A percentile compares a stretch with the other conserved stretches of the same genome.
Conservation (phyloP, 2,888 invertebrate genomes). For the Masnerella sp. region DNA sequence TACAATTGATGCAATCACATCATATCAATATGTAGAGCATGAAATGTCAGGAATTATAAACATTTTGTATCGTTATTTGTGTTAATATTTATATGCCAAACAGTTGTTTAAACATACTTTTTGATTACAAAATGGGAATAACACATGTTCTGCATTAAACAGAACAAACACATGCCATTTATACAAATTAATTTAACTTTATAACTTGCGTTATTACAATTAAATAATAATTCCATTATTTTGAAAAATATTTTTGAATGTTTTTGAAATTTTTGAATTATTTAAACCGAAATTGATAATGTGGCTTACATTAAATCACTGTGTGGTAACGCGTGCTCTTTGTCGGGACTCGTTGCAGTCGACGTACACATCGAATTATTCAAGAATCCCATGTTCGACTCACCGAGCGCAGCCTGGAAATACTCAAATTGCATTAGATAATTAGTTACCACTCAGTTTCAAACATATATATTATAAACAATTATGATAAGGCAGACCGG, state of each 20-base stretch:
- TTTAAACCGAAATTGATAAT: slow-evolving; percentile 2
- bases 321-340: slow-evolving; percentile 75
- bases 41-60: slow-evolving; percentile 16
- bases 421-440: slow-evolving; percentile 76
- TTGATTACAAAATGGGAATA: slow-evolving; percentile 19
- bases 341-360: slow-evolving; percentile 78
- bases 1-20: neutral
- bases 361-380: slow-evolving; percentile 78
- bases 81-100: slow-evolving; percentile 22
- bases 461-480: slow-evolving; percentile 35
- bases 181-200: slow-evolving; percentile 16
- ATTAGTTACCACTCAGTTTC: slow-evolving; percentile 61
- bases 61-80: slow-evolving; percentile 14
- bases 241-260: no score
- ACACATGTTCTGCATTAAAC: neutral
- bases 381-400: slow-evolving; percentile 79
- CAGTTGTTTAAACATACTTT: neutral
- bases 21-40: no score
- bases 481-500: slow-evolving; percentile 11
- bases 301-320: slow-evolving; percentile 75
- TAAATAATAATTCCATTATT: no score
- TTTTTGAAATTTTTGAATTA: no score
- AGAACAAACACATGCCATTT: slow-evolving; percentile 10
- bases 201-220: no score
- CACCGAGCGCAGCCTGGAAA: slow-evolving; percentile 81